Conservation (phyloP, 2,113 vertebrate species). For the Numida meleagris region DNA sequence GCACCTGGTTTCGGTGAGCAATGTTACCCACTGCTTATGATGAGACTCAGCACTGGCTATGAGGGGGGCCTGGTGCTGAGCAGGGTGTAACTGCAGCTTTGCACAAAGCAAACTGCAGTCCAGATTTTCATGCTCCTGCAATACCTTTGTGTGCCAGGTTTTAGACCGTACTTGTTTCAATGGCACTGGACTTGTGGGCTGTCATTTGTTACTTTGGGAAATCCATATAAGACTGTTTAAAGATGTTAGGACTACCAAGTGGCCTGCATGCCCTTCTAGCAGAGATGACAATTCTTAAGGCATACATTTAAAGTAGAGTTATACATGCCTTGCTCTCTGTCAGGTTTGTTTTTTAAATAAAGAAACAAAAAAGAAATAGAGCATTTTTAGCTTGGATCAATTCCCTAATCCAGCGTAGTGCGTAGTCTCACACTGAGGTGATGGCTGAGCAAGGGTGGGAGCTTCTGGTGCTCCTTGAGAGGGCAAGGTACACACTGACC, state of each 20-base stretch:
- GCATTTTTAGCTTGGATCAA: slow-evolving; percentile 37
- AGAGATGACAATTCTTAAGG: neutral
- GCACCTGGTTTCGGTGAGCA: neutral
- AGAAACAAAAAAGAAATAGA: neutral
- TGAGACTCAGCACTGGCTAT: accelerated
- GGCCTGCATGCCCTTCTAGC: neutral
- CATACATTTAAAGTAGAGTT: neutral
- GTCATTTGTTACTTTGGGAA: neutral
- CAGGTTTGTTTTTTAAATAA: neutral
- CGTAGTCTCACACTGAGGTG: neutral
- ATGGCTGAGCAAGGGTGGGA: neutral
- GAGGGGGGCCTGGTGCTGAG: neutral
- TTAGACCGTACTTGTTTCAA: neutral
- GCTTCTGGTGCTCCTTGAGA: neutral
- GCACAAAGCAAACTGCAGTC: neutral
- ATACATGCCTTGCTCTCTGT: neutral
- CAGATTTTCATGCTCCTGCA: no score
- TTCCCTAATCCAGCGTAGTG: neutral
- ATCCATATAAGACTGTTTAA: neutral
- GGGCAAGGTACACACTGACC: neutral
- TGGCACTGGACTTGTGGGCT: neutral
- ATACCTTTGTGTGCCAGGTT: neutral
- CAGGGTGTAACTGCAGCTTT: neutral
- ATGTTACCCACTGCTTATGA: neutral
- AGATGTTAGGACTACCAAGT: neutral